Base-by-base conservation (phyloP, 2,113 vertebrate genomes). In the Hemicordylus capensis region DNA sequence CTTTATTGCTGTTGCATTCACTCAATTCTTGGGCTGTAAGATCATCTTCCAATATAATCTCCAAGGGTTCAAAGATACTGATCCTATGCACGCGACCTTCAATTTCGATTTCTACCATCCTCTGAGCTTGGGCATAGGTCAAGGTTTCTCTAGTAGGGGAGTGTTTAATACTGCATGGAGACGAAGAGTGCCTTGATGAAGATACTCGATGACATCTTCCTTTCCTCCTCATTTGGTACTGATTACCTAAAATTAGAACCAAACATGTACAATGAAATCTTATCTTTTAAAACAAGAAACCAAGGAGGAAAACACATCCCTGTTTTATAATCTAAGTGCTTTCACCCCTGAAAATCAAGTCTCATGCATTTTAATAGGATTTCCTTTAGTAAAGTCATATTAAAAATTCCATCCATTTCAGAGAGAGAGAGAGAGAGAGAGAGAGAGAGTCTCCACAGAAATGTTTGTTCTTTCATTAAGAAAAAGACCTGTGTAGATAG, bases 1-100 rank as follows among this genome's bases (percentile, higher is more conserved):
- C 99, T 91, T 99, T 99, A 90, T 99, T 99, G 97, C 98, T 99
- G 91, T 98, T 99, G 93, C 98, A 98, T 91, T 99, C 98, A 74
- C 97, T 97, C 96, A 99, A 97, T 93, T 99, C 98, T 90, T 98
- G 98, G n/a, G 97, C 97, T 4, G 96, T 97, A 84, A 98, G 97
- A 94, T 99, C 98, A 85, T 98, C 98, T 59, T 99, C 98, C 0
- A 97, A 91, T 89, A 99, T 96, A 90, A 99, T 95, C 59, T 98
- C 98, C 89, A 99, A 92, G 89, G 97, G 97, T 94, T 99, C 98
- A 81, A 97, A 99, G 85, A 99, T 98, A 93, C 98, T 99, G 95
- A 99, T 97, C 69, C 98, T 96, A 37, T 99, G 98, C 89, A 99
- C 75, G 69, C 97, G 98, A 67, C 98, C 98, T 82, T 99, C 98